Base-by-base conservation (phyloP, 2,888 invertebrate genomes). In the Ptilodon capucinus region DNA sequence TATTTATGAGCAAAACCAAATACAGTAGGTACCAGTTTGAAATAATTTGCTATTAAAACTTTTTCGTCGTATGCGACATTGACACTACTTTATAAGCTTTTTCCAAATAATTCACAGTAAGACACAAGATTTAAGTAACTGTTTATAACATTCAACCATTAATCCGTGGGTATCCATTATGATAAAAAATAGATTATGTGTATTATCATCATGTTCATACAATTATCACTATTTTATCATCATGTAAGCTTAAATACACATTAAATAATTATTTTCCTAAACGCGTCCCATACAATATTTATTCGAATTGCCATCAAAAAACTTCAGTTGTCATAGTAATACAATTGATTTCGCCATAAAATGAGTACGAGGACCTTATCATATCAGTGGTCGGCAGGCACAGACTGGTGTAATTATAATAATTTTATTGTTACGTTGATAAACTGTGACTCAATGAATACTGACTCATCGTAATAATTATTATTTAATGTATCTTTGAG, bases 341-440 rank as follows among this genome's bases (percentile, higher is more conserved):
- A 49, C 48, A 57, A 67, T 60, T 55, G 48, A 56, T 39, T 58
- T 60, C 43, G 64, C 57, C 51, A 48, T 61, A 44, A 55, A 57
- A 67, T 43, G 42, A 48, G 42, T 48, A 23, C 30, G 35, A 16
- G 43, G 50, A 51, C 39, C 47, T 63, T 66, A 68, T 71, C 75
- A 75, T 80, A 78, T 76, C 80, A 61, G 46, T 35, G 49, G 60
- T 60, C 74, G 60, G 65, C 69, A 59, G 68, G 62, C 54, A 68
- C 68, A 67, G 57, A 64, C 76, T 62, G 63, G 63, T 63, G 54
- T 67, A 64, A 71, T 77, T 75, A 74, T 64, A 70, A 67, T 54
- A 57, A 66, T 67, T 64, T 64, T 69, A 69, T 73, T 75, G 70
- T 64, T 59, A 52, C 50, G 64, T 57, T 74, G 79, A 83, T 81